A percentile compares a stretch with the other conserved stretches of the same genome.
Evolutionary conservation across 1,140 invertebrate genomes (phyloP).

Genomic region (Lucilia sericata): DNA sequence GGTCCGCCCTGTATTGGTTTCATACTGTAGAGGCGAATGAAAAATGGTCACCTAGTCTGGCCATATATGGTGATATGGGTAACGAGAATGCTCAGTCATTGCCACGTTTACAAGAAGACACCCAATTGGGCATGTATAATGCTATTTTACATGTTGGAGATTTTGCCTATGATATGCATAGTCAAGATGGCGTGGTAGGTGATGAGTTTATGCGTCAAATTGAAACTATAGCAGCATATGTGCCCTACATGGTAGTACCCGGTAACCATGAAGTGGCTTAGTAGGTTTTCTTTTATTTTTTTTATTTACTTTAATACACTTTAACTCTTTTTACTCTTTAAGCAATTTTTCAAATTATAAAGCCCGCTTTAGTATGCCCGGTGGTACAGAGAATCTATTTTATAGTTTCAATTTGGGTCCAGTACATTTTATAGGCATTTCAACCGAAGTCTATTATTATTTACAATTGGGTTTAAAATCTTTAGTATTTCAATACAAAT

Average conservation of each 20-base stretch:
- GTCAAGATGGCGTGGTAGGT: constrained; percentile 80
- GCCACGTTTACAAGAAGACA: constrained; percentile 83
- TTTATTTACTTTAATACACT: background rate
- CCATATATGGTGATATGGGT: constrained; percentile 93
- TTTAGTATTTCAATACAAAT: constrained; percentile 87
- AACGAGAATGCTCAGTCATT: constrained; percentile 90
- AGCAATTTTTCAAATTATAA: constrained; percentile 92
- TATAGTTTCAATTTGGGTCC: constrained; percentile 95
- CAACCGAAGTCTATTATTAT: constrained; percentile 96
- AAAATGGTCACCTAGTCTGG: constrained; percentile 83
- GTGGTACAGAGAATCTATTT: constrained; percentile 79
- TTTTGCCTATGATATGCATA: constrained; percentile 96
- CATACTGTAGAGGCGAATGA: constrained; percentile 74
- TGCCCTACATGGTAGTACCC: constrained; percentile 93
- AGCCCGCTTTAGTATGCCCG: constrained; percentile 90
- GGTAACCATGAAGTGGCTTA: constrained; percentile 92
- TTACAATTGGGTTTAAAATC: constrained; percentile 87
- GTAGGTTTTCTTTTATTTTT: constrained; percentile 67
- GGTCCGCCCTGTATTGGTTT: constrained; percentile 85
- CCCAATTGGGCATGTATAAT: constrained; percentile 84
- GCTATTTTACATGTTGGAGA: constrained; percentile 93
- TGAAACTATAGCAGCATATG: constrained; percentile 84
- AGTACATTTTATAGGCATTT: constrained; percentile 90
- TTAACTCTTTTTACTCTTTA: constrained; percentile 57
- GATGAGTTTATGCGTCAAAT: constrained; percentile 94